These are phyloP conservation scores for Chrysopa pallens DNA, from an alignment of 1,140 invertebrate genomes.

Conservation along the genomic window DNA sequence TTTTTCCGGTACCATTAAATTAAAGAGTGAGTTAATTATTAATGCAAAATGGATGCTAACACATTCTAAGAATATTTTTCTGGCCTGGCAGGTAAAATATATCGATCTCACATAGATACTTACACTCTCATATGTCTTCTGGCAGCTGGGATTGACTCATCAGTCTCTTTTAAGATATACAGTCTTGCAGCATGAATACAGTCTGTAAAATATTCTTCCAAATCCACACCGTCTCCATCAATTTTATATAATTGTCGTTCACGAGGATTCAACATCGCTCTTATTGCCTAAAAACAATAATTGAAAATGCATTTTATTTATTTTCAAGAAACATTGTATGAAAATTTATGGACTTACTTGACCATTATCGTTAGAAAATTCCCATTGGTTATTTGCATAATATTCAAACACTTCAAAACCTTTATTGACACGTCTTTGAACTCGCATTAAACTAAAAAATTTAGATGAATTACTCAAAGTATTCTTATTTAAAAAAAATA, in stretches of 20 bases:
- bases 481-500: slow-evolving; percentile 1
- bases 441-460: slow-evolving; percentile 41
- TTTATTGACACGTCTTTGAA: slow-evolving; percentile 59
- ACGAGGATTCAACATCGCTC: slow-evolving; percentile 32
- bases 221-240: slow-evolving; percentile 49
- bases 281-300: too few relatives aligned
- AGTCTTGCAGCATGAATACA: slow-evolving; percentile 53
- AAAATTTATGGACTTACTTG: too few relatives aligned
- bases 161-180: slow-evolving; percentile 67
- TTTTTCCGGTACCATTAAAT: not conserved
- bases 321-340: too few relatives aligned
- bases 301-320: too few relatives aligned
- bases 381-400: slow-evolving; percentile 73
- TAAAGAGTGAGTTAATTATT: slow-evolving; percentile 9
- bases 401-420: slow-evolving; percentile 74
- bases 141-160: slow-evolving; percentile 63
- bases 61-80: not conserved
- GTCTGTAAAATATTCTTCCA: slow-evolving; percentile 52
- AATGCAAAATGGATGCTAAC: slow-evolving; percentile 12
- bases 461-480: not conserved
- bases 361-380: slow-evolving; percentile 49
- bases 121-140: slow-evolving; percentile 59
- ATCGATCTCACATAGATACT: slow-evolving; percentile 21
- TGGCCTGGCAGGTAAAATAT: slow-evolving; percentile 1
- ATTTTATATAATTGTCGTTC: slow-evolving; percentile 47